Percentiles rank a stretch among this genome's conserved stretches.
Evolutionary conservation across 2,888 invertebrate genomes (phyloP).

Genomic region (Ferdinandea cuprea): DNA sequence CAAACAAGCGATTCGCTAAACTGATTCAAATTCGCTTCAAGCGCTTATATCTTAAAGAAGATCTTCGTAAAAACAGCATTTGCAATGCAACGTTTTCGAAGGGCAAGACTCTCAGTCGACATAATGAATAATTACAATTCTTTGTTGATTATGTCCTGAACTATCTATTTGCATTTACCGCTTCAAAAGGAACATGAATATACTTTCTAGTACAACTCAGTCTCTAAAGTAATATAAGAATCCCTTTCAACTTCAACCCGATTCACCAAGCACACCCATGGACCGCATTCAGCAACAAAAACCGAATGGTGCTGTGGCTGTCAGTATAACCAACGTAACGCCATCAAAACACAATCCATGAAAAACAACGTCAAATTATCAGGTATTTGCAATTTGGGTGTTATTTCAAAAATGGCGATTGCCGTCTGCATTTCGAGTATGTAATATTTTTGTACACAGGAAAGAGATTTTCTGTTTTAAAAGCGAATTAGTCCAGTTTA

Average conservation of each 20-base stretch:
- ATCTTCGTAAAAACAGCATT: too few relatives aligned
- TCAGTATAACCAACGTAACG: constrained; percentile 58
- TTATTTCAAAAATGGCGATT: constrained; percentile 64
- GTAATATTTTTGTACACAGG: constrained; percentile 43
- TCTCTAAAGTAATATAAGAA: too few relatives aligned
- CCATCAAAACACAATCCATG: constrained; percentile 42
- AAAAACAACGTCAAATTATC: constrained; percentile 60
- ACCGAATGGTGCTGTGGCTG: constrained; percentile 8
- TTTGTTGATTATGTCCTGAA: too few relatives aligned
- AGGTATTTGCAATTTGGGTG: constrained; percentile 11
- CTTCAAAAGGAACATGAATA: too few relatives aligned
- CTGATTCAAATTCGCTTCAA: too few relatives aligned
- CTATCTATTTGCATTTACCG: too few relatives aligned
- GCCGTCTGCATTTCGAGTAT: constrained; percentile 44
- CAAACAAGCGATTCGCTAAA: too few relatives aligned
- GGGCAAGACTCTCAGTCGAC: too few relatives aligned
- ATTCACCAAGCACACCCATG: constrained; percentile 16
- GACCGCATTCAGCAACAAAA: neutral
- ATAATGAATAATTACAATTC: too few relatives aligned
- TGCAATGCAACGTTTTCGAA: too few relatives aligned
- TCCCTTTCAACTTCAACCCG: neutral
- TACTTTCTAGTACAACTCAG: too few relatives aligned
- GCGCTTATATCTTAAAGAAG: too few relatives aligned
- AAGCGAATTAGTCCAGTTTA: constrained; percentile 13
- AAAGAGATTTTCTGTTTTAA: constrained; percentile 44